Percentiles rank a stretch among this genome's conserved stretches.
phyloP scores from a whole-genome alignment of 2,113 vertebrate genomes.

The Sciurus niger region DNA sequence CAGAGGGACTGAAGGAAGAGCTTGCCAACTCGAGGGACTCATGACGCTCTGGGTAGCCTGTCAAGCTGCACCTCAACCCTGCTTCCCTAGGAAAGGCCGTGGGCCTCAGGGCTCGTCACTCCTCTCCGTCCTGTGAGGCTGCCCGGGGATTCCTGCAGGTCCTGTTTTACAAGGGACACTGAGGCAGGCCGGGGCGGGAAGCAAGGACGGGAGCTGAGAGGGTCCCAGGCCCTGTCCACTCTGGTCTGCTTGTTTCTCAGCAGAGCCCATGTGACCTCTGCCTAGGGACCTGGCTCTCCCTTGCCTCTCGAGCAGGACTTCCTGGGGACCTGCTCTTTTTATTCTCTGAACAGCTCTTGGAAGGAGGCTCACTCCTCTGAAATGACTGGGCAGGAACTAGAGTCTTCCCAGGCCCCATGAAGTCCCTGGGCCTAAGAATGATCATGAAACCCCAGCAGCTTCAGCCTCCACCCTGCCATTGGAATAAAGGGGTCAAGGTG shows the following conservation, averaged over 20 bases:
- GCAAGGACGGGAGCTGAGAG: background rate
- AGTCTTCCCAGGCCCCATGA: background rate
- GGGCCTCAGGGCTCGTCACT: background rate
- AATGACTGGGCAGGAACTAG: background rate
- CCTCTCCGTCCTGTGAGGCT: background rate
- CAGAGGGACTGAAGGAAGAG: background rate
- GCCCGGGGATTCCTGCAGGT: background rate
- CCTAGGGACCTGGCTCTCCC: too few species aligned
- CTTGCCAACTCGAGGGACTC: fast-evolving
- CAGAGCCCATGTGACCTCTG: background rate
- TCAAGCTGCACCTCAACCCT: too few species aligned
- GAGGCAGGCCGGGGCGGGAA: background rate
- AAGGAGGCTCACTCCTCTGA: background rate
- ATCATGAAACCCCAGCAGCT: background rate
- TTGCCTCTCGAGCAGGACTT: background rate
- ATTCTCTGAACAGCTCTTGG: background rate
- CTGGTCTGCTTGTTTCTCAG: background rate
- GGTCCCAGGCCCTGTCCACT: fast-evolving
- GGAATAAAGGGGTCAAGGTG: background rate
- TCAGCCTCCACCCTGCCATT: too few species aligned
- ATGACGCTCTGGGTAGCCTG: background rate
- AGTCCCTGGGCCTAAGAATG: background rate
- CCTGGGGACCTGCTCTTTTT: background rate
- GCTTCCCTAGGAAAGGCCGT: background rate
- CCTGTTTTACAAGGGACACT: background rate